Base-by-base conservation (phyloP, 2,888 invertebrate species). In the Aethes cnicana region DNA sequence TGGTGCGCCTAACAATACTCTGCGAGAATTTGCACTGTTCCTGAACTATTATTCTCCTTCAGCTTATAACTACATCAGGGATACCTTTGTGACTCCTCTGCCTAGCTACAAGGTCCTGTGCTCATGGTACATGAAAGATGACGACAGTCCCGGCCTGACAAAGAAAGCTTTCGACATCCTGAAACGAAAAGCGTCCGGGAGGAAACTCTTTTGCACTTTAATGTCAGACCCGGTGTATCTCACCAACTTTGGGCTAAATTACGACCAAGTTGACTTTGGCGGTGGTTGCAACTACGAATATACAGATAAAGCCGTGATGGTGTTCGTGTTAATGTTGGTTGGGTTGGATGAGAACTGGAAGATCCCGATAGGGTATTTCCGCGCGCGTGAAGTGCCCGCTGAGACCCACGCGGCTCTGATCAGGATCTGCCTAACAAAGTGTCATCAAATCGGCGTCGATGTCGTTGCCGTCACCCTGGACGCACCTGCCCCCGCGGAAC, bases 301-400 rank as follows among this genome's bases (percentile, higher is more conserved):
- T 4, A 39, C 39, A 0, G 47, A 48, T 7, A 48, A 25, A 41
- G 47, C 47, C n/a, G 18, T 25, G 1, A 0, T 41, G 6, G 14
- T 14, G 4, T 48, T 28, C n/a, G 32, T 48, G 3, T 41, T 52
- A 11, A 7, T 39, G 4, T 21, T 52, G 1, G 55, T 55, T 6
- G 23, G 43, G 11, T 11, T 56, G 1, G 36, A 54, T 6, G 47
- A 50, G 32, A 49, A 47, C 25, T 56, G 56, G 56, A 53, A 56
- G 20, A 33, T 56, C 11, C 49, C 56, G 1, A 23, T 56, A 7
- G 56, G 42, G 0, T 54, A 56, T 9, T 37, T 56, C 23, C 37
- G 50, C 6, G 33, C 46, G 8, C 30, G 37, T 1, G 17, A 41
- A 3, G 16, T 54, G 1, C 26, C 41, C 9, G 46, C 50, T 1